phyloP scores from a whole-genome alignment of 1,140 invertebrate species.

The Orchesella cincta region DNA sequence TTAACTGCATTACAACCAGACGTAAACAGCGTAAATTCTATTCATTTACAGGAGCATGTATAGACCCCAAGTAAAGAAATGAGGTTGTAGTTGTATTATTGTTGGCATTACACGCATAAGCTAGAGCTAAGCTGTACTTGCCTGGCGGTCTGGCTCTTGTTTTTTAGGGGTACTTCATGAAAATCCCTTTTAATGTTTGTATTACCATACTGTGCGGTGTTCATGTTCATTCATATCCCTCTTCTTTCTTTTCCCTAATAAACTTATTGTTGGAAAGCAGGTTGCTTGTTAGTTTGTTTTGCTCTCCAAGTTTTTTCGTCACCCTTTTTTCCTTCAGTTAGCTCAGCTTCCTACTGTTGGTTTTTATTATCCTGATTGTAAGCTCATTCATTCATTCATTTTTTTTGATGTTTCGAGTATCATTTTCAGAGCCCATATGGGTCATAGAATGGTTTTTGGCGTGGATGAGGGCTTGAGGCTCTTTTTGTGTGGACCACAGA shows the following conservation, averaged over 20 bases:
- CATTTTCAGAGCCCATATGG: constrained; percentile 14
- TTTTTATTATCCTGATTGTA: background rate
- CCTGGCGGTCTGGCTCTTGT: constrained; percentile 2
- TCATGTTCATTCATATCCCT: background rate
- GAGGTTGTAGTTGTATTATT: too few relatives aligned
- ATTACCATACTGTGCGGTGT: background rate
- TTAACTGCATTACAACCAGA: constrained; percentile 9
- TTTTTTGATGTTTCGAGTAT: constrained; percentile 11
- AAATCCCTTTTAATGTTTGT: constrained; percentile 7
- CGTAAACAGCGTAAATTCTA: constrained; percentile 16
- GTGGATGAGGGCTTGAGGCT: constrained; percentile 11
- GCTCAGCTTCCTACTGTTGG: too few relatives aligned
- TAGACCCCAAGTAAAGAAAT: too few relatives aligned
- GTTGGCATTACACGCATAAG: constrained; percentile 12
- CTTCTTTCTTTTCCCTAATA: background rate
- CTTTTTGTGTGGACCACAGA: background rate
- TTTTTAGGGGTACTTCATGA: constrained; percentile 11
- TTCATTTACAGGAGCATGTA: background rate
- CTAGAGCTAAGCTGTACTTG: background rate
- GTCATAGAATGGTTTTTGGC: background rate
- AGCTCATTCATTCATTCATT: constrained; percentile 17
- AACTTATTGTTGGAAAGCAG: constrained; percentile 10
- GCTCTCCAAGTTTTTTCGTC: constrained; percentile 19
- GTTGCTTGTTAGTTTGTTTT: constrained; percentile 29
- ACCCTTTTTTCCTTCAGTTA: constrained; percentile 23